Base-by-base conservation (phyloP, 2,888 invertebrate species). In the Tinea semifulvella region DNA sequence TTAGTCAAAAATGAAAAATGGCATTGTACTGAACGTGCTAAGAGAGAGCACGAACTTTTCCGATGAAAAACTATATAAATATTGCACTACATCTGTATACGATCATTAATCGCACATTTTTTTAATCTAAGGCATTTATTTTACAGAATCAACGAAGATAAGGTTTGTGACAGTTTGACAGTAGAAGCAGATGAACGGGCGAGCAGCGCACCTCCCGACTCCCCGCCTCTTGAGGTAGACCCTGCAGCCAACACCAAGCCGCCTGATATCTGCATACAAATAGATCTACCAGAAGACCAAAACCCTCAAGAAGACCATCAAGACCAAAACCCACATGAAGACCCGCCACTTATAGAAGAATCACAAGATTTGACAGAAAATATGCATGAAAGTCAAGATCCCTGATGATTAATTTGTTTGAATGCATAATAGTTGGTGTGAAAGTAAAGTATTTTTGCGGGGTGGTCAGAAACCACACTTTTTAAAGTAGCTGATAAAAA, bases 381-480 rank as follows among this genome's bases (percentile, higher is more conserved):
- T n/a, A n/a, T n/a, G n/a, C n/a, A n/a, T n/a, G 46, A 43, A 8
- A 31, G 40, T 25, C 46, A 54, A 38, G 47, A 57, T 46, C 51
- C 55, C 56, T 61, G 60, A 60, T 63, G 53, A 61, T 56, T 52
- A 42, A 49, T 49, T 67, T n/a, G n/a, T n/a, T n/a, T n/a, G n/a
- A n/a, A n/a, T n/a, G n/a, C n/a, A n/a, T n/a, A n/a, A n/a, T n/a
- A n/a, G n/a, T n/a, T n/a, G n/a, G n/a, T n/a, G n/a, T n/a, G n/a
- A n/a, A n/a, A n/a, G n/a, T n/a, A n/a, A n/a, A n/a, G n/a, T n/a
- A n/a, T n/a, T n/a, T n/a, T n/a, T n/a, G n/a, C n/a, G n/a, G n/a
- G n/a, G n/a, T n/a, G n/a, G n/a, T n/a, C n/a, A n/a, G n/a, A n/a
- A n/a, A n/a, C n/a, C n/a, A n/a, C n/a, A n/a, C n/a, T n/a, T n/a